Evolutionary conservation across 2,113 vertebrate species (phyloP).

Genomic region (Odontophorus gujanensis): DNA sequence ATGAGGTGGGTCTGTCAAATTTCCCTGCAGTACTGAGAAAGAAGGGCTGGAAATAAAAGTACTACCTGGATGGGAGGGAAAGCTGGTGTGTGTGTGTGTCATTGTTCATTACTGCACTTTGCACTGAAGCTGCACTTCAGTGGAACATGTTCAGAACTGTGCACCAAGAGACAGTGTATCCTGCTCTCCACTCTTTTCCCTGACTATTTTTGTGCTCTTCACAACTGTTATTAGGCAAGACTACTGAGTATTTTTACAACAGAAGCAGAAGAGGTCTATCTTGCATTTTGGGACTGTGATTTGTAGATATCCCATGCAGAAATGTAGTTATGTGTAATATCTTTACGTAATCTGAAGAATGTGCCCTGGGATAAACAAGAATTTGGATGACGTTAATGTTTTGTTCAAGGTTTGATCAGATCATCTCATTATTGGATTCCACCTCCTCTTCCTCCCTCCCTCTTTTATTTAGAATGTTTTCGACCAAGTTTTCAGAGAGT

Average conservation of each 20-base stretch:
- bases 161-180: slow-evolving; percentile 36
- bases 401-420: not conserved
- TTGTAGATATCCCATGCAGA: not conserved
- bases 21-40: not conserved
- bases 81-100: not conserved
- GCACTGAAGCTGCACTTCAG: not conserved
- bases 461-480: not conserved
- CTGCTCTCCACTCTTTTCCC: slow-evolving; percentile 32
- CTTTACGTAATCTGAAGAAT: not conserved
- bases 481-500: not conserved
- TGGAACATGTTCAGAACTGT: not conserved
- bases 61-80: not conserved
- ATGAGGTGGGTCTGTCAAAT: accelerated
- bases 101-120: not conserved
- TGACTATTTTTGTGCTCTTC: slow-evolving; percentile 50
- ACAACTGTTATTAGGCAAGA: slow-evolving; percentile 59
- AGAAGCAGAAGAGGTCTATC: slow-evolving; percentile 15
- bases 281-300: not conserved
- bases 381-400: slow-evolving; percentile 17
- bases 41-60: slow-evolving; percentile 20
- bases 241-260: slow-evolving; percentile 51
- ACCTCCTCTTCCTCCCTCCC: not conserved
- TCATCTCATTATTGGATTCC: not conserved
- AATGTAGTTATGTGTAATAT: not conserved
- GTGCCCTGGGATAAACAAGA: slow-evolving; percentile 4